These are phyloP conservation scores for Numida meleagris DNA, from an alignment of 2,113 vertebrate species.

Conservation along the genomic window DNA sequence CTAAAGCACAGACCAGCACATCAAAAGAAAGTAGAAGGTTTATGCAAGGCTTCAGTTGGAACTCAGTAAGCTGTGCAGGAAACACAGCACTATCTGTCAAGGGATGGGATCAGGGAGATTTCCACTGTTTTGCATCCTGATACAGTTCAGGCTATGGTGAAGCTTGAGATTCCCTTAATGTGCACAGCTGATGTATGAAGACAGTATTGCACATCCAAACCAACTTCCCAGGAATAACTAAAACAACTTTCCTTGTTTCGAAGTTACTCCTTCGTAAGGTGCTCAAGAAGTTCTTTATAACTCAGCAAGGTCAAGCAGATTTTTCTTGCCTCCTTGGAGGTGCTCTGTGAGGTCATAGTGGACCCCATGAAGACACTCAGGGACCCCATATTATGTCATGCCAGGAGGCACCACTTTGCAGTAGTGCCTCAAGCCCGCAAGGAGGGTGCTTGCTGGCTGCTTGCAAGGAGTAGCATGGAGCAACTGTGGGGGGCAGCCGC, in stretches of 20 bases:
- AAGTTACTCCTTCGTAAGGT: background rate
- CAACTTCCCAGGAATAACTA: background rate
- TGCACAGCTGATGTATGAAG: fast-evolving
- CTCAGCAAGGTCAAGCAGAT: background rate
- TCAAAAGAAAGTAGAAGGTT: background rate
- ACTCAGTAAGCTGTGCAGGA: fast-evolving
- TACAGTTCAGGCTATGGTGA: background rate
- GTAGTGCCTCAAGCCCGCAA: no score
- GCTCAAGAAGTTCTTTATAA: background rate
- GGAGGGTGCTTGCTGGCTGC: no score
- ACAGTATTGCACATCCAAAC: fast-evolving
- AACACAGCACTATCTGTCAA: background rate
- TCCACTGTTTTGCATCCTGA: background rate
- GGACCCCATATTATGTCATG: no score
- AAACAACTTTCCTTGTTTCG: background rate
- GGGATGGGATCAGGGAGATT: background rate
- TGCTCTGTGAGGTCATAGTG: no score
- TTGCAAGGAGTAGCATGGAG: no score
- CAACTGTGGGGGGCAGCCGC: no score
- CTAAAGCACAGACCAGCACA: fast-evolving
- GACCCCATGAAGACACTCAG: no score
- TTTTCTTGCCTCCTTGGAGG: no score
- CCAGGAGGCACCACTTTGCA: no score
- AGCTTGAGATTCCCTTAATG: background rate
- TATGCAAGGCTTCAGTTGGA: background rate